Base-by-base conservation (phyloP, 2,888 invertebrate species). In the Lycaena phlaeas region DNA sequence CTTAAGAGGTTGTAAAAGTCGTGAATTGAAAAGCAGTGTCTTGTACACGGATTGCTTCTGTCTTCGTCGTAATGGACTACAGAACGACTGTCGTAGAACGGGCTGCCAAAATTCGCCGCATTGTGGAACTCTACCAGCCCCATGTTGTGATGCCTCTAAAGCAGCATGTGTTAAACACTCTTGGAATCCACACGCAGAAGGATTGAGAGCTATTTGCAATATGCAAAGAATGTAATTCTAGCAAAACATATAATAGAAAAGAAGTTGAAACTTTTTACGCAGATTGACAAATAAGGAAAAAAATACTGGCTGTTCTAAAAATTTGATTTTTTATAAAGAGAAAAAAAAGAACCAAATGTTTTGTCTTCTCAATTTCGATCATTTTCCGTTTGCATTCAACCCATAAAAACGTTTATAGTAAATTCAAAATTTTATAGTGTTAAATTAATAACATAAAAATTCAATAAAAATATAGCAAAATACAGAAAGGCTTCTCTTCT, bases 21-120 rank as follows among this genome's bases (percentile, higher is more conserved):
- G 86, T 6, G 87, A 87, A 49, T 64, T 88, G 12, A 68, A 86
- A 30, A 85, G 82, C 4, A 75, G 87, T 12, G 57, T 81, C 29
- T 58, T 87, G 6, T 81, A 79, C 44, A 81, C 77, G 0, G 86
- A 87, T 42, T 88, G 88, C 49, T 70, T 69, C 46, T 88, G 88
- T 49, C 66, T 86, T 25, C 84, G 86, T 15, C 70, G 87, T 41
- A 87, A 88, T 50, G 88, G 88, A 1, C 59, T 88, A 15, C 88
- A 88, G 52, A 82, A 86, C 45, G 81, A 85, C 42, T 88, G 88
- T 50, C 78, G 76, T 6, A 68, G 87, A 45, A 78, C 65, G 39
- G 82, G 78, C 26, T 86, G 87, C 50, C 81, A 82, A 45, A 68
- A 67, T 37, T 74, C 74, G 1, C 61, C 74, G 0, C 59, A 64